Evolutionary conservation across 2,888 invertebrate species (phyloP), one percentile per base, ranked within the genome.

Genomic region (Phortica okadai): DNA sequence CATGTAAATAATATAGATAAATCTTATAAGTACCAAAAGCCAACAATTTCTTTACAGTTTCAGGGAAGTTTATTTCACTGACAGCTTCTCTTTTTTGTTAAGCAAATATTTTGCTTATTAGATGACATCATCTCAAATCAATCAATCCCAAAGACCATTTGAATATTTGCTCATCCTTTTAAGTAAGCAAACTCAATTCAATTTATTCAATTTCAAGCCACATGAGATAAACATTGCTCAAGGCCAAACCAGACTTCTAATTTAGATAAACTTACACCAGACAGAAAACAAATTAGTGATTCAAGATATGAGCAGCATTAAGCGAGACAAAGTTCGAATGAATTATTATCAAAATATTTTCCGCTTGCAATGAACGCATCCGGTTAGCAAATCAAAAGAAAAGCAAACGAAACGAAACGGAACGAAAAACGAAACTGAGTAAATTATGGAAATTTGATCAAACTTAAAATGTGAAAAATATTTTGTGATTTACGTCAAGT

Each of bases 401-500:
- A 72, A 50, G 44, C 45, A 59, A 25, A 50, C 45, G 8, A 45
- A 16, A 72, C 45, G 56, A 33, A 72, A 72, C 21, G 1, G 21
- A 21, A 21, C 21, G 21, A 21, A 21, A 21, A 21, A 21, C 21
- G 21, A 58, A 3, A 67, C 41, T 33, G 72, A 54, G 56, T 21
- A 74, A 45, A 64, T 74, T 74, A 74, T 44, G 74, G 16, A 33
- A 62, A 64, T 64, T 50, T 74, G 10, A 74, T 74, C 64, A 74
- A 74, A 62, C 45, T 56, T 6, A 56, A 56, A 14, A 56, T 56
- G 16, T 16, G 56, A 56, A 16, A 14, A 56, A n/a, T 16, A 16
- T 6, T 56, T 6, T 66, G 66, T 66, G 2, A n/a, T 66, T 66
- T 14, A 14, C 11, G 66, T n/a, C 6, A 5, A 33, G 33, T 5